phyloP scores from a whole-genome alignment of 1,140 invertebrate genomes.

The Zaprionus tsacasi region DNA sequence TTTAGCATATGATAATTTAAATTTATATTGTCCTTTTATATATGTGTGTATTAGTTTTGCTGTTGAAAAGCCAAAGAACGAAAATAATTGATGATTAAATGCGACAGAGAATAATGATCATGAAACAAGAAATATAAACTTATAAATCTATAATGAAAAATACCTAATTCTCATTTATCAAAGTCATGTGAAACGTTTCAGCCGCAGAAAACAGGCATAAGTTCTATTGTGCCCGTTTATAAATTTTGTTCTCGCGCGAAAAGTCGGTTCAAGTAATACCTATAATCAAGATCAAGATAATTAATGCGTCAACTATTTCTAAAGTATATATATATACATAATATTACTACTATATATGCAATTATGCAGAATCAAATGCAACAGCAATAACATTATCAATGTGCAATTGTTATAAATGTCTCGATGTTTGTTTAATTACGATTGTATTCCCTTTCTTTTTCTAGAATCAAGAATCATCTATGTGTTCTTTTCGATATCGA shows the following conservation, averaged over 20 bases:
- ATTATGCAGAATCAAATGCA: conserved; percentile 38
- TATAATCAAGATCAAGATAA: conserved; percentile 23
- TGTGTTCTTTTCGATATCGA: conserved; percentile 39
- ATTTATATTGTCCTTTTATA: not conserved
- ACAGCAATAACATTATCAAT: conserved; percentile 52
- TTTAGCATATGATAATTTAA: conserved; percentile 10
- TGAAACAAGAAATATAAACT: not conserved
- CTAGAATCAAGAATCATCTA: conserved; percentile 28
- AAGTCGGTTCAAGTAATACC: conserved; percentile 23
- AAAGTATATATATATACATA: conserved; percentile 31
- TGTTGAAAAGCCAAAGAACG: not conserved
- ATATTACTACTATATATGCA: conserved; percentile 49
- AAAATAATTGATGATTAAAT: not conserved
- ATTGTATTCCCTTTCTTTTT: conserved; percentile 22
- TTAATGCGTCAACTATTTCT: conserved; percentile 37
- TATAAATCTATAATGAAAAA: not conserved
- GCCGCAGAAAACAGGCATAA: conserved; percentile 26
- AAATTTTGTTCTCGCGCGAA: conserved; percentile 5
- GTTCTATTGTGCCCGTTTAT: conserved; percentile 45
- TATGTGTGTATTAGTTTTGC: not conserved
- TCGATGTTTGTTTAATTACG: conserved; percentile 37
- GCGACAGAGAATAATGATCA: not conserved
- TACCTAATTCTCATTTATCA: conserved; percentile 3
- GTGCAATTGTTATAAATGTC: conserved; percentile 50
- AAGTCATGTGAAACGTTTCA: conserved; percentile 17